Conservation (phyloP, 2,113 vertebrate species). For the Perca flavescens region DNA sequence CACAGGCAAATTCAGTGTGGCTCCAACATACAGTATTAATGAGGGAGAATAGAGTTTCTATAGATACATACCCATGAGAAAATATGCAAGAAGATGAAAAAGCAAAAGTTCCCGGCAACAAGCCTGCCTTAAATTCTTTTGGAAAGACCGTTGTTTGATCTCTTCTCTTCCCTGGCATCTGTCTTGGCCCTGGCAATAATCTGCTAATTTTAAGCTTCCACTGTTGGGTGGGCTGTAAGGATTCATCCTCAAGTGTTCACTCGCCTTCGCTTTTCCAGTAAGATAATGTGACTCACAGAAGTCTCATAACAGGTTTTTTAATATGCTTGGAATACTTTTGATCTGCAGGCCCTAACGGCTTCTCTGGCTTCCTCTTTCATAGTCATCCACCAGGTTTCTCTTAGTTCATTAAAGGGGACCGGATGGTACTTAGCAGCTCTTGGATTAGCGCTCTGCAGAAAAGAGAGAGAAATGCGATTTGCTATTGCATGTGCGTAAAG, state of each 20-base stretch:
- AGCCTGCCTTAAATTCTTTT: constrained; percentile 5
- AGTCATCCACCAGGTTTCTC: constrained; percentile 56
- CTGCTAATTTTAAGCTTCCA: constrained; percentile 49
- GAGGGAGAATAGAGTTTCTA: not conserved
- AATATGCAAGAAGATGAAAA: constrained; percentile 7
- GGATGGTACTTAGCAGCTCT: constrained; percentile 47
- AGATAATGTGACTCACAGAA: constrained; percentile 62
- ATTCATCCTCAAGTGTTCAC: constrained; percentile 48
- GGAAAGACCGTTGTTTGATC: constrained; percentile 48
- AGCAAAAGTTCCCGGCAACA: constrained; percentile 1
- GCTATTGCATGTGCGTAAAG: constrained; percentile 33
- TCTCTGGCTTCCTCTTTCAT: constrained; percentile 45
- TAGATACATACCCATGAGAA: constrained; percentile 10
- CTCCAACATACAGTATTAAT: constrained; percentile 13
- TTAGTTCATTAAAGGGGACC: constrained; percentile 51
- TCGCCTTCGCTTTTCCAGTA: constrained; percentile 10
- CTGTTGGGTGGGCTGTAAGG: constrained; percentile 35
- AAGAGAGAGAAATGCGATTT: constrained; percentile 26
- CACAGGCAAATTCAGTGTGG: not conserved
- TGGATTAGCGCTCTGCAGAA: constrained; percentile 56
- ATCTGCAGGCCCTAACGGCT: constrained; percentile 59
- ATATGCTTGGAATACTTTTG: constrained; percentile 59
- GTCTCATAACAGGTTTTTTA: constrained; percentile 56
- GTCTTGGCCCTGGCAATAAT: constrained; percentile 52
- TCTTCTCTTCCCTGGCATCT: constrained; percentile 29